Evolutionary conservation across 2,797 vertebrate genomes (phyloP).

Genomic region (Eleutherodactylus coqui): DNA sequence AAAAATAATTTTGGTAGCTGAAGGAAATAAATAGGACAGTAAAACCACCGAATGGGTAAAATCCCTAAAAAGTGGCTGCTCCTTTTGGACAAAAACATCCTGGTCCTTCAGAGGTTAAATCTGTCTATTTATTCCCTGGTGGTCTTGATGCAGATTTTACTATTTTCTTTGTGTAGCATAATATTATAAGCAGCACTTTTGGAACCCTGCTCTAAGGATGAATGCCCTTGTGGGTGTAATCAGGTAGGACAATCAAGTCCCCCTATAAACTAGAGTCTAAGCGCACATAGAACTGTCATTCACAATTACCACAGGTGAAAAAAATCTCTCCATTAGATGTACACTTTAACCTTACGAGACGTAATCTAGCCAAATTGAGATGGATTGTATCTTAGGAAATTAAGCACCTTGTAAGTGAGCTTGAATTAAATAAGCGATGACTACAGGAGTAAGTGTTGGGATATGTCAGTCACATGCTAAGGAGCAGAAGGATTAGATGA

Average conservation of each 20-base stretch:
- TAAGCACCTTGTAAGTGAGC: slow-evolving; percentile 41
- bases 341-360: slow-evolving; percentile 35
- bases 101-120: too few species aligned
- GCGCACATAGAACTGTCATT: slow-evolving; percentile 43
- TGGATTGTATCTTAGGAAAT: slow-evolving; percentile 43
- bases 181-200: not conserved
- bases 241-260: slow-evolving; percentile 37
- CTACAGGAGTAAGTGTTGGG: slow-evolving; percentile 9
- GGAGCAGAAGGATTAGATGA: not conserved
- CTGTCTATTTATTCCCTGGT: not conserved
- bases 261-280: slow-evolving; percentile 15
- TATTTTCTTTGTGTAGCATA: not conserved
- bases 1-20: too few species aligned
- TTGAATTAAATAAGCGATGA: slow-evolving; percentile 17
- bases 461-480: slow-evolving; percentile 25
- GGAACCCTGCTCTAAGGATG: not conserved
- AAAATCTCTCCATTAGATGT: slow-evolving; percentile 37
- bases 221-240: slow-evolving; percentile 37
- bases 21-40: too few species aligned
- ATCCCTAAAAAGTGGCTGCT: too few species aligned
- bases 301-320: slow-evolving; percentile 37
- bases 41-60: too few species aligned
- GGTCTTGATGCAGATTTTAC: not conserved
- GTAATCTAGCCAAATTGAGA: slow-evolving; percentile 50
- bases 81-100: too few species aligned